These are phyloP conservation scores for Himantopus leucocephalus DNA, from an alignment of 2,113 vertebrate genomes.

Conservation along the genomic window DNA sequence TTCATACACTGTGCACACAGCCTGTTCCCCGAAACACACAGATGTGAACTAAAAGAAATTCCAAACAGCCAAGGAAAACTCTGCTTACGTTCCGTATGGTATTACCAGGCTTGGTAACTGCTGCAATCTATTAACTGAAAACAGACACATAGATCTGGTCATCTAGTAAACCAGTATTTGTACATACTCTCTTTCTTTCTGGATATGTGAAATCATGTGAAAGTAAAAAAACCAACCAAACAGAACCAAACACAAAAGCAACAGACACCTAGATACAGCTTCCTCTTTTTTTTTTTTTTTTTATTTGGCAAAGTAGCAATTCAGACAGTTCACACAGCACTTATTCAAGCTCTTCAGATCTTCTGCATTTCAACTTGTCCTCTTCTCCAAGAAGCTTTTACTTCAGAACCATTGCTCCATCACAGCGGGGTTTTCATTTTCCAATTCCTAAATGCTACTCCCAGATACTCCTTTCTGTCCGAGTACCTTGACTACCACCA, in stretches of 20 bases:
- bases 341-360: slow-evolving; percentile 57
- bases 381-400: slow-evolving; percentile 26
- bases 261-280: slow-evolving; percentile 10
- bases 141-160: not conserved
- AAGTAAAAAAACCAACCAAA: not conserved
- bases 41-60: not conserved
- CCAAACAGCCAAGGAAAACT: not conserved
- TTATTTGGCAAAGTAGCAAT: slow-evolving; percentile 71
- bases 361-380: slow-evolving; percentile 39
- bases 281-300: slow-evolving; percentile 42
- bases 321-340: slow-evolving; percentile 65
- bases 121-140: not conserved
- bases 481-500: not conserved
- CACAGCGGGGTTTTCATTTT: not conserved
- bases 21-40: not conserved
- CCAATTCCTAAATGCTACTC: not conserved
- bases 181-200: not conserved
- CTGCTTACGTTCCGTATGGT: not conserved
- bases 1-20: not conserved
- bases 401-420: slow-evolving; percentile 48
- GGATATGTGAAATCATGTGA: not conserved
- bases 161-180: not conserved
- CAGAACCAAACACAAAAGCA: not conserved
- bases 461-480: not conserved
- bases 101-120: not conserved